Percentiles rank a stretch among this genome's conserved stretches.
phyloP scores from a whole-genome alignment of 53 echinoderm and acorn worm species.

The Zoroaster sp. region DNA sequence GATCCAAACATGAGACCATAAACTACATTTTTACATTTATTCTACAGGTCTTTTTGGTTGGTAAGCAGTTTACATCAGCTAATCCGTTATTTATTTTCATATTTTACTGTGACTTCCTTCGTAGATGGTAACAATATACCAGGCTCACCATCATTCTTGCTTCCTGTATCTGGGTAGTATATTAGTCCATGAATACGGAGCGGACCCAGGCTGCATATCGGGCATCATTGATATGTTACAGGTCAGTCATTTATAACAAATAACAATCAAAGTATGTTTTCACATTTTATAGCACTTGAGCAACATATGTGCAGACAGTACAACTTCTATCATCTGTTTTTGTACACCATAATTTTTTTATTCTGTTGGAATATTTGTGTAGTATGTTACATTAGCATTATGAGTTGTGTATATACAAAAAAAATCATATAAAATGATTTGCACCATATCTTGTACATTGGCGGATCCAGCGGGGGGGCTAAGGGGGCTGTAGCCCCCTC shows the following conservation, averaged over 20 bases:
- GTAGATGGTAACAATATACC: constrained; percentile 91
- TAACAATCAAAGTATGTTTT: too few relatives aligned
- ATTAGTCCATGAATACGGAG: constrained; percentile 92
- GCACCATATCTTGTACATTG: not conserved
- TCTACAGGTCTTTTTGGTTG: too few relatives aligned
- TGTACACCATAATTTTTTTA: too few relatives aligned
- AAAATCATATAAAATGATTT: not conserved
- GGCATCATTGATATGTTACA: constrained; percentile 92
- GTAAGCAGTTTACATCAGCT: too few relatives aligned
- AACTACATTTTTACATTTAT: too few relatives aligned
- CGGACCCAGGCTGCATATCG: constrained; percentile 75
- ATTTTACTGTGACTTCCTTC: not conserved
- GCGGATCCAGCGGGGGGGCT: too few relatives aligned
- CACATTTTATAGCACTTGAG: too few relatives aligned
- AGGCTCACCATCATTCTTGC: constrained; percentile 85
- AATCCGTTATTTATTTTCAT: too few relatives aligned
- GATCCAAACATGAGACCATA: too few relatives aligned
- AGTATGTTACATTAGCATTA: not conserved
- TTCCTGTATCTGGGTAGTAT: constrained; percentile 97
- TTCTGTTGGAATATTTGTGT: not conserved
- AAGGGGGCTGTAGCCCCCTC: too few relatives aligned
- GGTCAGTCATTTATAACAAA: constrained; percentile 52
- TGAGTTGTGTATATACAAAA: not conserved
- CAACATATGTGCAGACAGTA: too few relatives aligned
- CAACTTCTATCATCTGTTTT: too few relatives aligned